Evolutionary conservation across 1,140 invertebrate genomes (phyloP).

Genomic region (Brachionus paranguensis): DNA sequence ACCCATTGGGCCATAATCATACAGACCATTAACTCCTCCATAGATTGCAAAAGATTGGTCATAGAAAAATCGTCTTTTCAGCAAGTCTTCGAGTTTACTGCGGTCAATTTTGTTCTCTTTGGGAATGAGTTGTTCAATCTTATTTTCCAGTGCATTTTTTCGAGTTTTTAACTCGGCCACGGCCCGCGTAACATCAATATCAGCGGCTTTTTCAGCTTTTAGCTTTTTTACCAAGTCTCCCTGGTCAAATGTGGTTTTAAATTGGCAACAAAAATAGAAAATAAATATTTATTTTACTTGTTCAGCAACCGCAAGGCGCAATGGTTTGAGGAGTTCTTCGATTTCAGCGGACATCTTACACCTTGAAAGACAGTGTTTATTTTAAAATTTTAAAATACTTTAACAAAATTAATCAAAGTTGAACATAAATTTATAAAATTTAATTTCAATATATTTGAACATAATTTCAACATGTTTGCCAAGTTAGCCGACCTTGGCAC

Average conservation of each 20-base stretch:
- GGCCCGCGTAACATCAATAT: constrained; percentile 15
- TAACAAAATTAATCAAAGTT: not conserved
- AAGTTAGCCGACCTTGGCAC: not conserved
- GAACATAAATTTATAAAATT: not conserved
- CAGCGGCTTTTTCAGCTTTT: not conserved
- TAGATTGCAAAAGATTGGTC: constrained; percentile 99
- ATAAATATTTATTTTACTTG: not conserved
- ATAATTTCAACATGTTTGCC: constrained; percentile 12
- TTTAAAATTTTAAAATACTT: not conserved
- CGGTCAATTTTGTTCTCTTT: constrained; percentile 40
- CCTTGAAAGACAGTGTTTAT: not conserved
- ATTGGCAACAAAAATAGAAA: not conserved
- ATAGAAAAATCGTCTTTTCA: constrained; percentile 94
- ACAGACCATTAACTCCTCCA: constrained; percentile 78
- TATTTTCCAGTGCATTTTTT: constrained; percentile 16
- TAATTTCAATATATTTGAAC: not conserved
- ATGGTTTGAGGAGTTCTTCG: constrained; percentile 30
- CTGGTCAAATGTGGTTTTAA: not conserved
- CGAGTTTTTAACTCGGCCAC: constrained; percentile 30
- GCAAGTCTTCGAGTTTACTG: constrained; percentile 75
- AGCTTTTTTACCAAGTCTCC: constrained; percentile 38
- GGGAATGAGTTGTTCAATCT: constrained; percentile 29
- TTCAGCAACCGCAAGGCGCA: not conserved
- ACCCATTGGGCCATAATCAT: constrained; percentile 98
- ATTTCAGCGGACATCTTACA: constrained; percentile 22